Percentiles rank a stretch among this genome's conserved stretches.
Conservation (phyloP, 2,113 vertebrate genomes). For the Dascyllus trimaculatus region DNA sequence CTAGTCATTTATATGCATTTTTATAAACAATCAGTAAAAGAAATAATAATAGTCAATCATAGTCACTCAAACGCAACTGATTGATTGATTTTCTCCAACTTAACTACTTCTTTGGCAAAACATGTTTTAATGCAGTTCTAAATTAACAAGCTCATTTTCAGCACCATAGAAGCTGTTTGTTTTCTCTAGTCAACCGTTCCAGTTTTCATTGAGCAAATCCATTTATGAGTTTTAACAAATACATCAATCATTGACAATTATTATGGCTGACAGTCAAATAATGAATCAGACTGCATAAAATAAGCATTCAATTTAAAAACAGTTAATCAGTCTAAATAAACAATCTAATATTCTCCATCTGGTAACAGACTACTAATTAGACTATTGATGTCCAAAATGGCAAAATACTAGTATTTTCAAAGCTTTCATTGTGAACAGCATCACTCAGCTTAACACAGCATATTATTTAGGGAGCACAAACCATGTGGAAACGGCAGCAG, state of each 20-base stretch:
- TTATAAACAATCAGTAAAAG: too few species aligned
- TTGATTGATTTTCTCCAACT: neutral
- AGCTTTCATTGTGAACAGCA: constrained; percentile 5
- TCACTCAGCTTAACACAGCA: neutral
- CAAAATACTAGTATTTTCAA: neutral
- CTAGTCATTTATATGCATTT: too few species aligned
- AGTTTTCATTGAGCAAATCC: neutral
- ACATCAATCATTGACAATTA: neutral
- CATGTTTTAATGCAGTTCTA: neutral
- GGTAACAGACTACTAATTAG: neutral
- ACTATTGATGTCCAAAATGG: too few species aligned
- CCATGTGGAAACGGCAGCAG: constrained; percentile 22
- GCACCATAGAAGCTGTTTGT: neutral
- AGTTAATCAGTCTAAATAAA: neutral
- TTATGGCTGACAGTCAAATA: neutral
- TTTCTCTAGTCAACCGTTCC: neutral
- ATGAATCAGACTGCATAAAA: neutral
- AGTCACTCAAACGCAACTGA: neutral
- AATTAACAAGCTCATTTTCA: neutral
- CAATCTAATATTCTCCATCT: neutral
- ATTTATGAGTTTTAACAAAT: neutral
- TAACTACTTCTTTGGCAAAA: neutral
- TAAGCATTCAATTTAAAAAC: neutral
- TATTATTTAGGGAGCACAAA: constrained; percentile 19
- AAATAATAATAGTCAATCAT: too few species aligned